Percentiles rank a stretch among this genome's conserved stretches.
Conservation (phyloP, 1,140 invertebrate species). For the Goniozus legneri region DNA sequence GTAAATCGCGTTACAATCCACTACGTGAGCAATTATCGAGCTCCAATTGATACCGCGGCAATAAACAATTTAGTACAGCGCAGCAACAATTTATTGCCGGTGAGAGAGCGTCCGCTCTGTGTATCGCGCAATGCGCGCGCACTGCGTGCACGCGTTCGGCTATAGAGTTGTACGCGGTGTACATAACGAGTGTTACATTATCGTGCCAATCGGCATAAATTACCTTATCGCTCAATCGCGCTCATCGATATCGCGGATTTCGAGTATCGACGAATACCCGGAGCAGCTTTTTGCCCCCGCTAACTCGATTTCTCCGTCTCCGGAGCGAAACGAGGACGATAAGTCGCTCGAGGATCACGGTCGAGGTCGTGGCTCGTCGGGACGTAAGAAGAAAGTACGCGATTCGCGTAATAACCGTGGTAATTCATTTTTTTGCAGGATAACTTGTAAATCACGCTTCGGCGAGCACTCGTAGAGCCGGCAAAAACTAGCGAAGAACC, state of each 20-base stretch:
- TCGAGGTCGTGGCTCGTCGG: background rate
- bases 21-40: background rate
- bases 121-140: background rate
- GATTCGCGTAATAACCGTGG: slow-evolving; percentile 30
- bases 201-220: no score
- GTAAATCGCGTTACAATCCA: background rate
- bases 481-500: slow-evolving; percentile 31
- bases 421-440: slow-evolving; percentile 21
- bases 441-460: slow-evolving; percentile 35
- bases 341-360: slow-evolving; percentile 1
- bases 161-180: no score
- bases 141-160: no score
- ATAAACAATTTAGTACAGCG: no score
- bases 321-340: no score
- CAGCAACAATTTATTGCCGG: background rate
- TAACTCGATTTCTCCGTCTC: no score
- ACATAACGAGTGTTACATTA: no score
- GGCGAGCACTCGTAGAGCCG: slow-evolving; percentile 23
- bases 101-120: background rate
- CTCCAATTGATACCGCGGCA: background rate
- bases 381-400: slow-evolving; percentile 26
- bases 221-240: no score
- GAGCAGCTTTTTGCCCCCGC: no score
- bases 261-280: no score
- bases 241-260: no score